phyloP scores from a whole-genome alignment of 2,113 vertebrate species.

The Eclectus roratus region DNA sequence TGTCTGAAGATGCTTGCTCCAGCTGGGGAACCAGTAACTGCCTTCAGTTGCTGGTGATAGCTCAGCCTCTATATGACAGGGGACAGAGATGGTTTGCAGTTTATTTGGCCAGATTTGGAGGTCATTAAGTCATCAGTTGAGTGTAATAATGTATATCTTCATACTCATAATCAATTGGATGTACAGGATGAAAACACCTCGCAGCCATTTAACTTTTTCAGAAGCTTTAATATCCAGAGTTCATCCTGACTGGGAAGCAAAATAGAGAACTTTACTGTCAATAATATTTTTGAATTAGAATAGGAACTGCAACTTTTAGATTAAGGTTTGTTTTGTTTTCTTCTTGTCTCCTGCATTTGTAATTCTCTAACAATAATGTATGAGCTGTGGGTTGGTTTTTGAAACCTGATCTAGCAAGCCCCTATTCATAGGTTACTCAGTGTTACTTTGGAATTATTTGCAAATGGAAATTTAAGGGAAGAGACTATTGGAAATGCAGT shows the following conservation, averaged over 20 bases:
- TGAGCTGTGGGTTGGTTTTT: background rate
- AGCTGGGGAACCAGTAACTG: accelerated
- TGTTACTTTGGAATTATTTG: background rate
- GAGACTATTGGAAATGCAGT: background rate
- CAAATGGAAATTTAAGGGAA: background rate
- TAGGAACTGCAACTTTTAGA: background rate
- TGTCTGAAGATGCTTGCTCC: background rate
- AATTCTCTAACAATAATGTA: background rate
- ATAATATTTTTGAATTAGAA: background rate
- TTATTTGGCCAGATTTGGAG: background rate
- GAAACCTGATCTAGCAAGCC: background rate
- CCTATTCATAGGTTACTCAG: background rate
- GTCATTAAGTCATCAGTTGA: background rate
- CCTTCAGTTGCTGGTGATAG: background rate
- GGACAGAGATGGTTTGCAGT: background rate
- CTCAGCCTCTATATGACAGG: background rate
- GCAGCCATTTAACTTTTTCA: background rate
- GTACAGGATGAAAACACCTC: background rate
- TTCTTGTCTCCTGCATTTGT: background rate
- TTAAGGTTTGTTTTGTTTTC: background rate
- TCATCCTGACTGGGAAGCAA: background rate
- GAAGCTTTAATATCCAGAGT: background rate
- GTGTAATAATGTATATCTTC: background rate
- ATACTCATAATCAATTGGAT: background rate
- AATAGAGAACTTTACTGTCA: background rate